Percentiles rank a stretch among this genome's conserved stretches.
Evolutionary conservation across 2,888 invertebrate genomes (phyloP).

Genomic region (Harmothoe impar): DNA sequence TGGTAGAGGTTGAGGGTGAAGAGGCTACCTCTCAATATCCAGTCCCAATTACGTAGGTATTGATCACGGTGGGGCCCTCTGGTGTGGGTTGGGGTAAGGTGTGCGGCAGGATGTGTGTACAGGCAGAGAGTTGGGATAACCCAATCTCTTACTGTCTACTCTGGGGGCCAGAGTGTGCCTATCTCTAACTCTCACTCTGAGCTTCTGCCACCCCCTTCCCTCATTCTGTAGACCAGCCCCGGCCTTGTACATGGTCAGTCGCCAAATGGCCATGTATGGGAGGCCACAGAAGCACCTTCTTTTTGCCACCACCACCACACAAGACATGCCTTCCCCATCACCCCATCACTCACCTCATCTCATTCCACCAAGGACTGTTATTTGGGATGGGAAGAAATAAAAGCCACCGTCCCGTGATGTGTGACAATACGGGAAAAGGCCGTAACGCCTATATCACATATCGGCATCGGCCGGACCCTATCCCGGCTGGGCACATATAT

Average conservation of each 20-base stretch:
- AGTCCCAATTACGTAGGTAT: not conserved
- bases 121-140: too few species aligned
- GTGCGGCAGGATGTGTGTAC: not conserved
- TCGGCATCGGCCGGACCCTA: not conserved
- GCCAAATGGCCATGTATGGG: not conserved
- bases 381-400: not conserved
- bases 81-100: not conserved
- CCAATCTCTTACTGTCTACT: too few species aligned
- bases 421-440: not conserved
- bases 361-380: not conserved
- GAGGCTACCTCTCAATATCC: not conserved
- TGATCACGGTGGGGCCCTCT: not conserved
- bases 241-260: not conserved
- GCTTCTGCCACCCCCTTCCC: not conserved
- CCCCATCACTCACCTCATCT: too few species aligned
- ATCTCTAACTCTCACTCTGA: not conserved
- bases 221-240: not conserved
- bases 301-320: not conserved
- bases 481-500: too few species aligned
- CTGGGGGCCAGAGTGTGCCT: not conserved
- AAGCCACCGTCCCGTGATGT: not conserved
- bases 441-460: not conserved
- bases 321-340: not conserved
- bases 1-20: not conserved
- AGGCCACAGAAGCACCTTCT: not conserved